Percentiles rank a stretch among this genome's conserved stretches.
Conservation (phyloP, 2,113 vertebrate genomes). For the Oreochromis niloticus region DNA sequence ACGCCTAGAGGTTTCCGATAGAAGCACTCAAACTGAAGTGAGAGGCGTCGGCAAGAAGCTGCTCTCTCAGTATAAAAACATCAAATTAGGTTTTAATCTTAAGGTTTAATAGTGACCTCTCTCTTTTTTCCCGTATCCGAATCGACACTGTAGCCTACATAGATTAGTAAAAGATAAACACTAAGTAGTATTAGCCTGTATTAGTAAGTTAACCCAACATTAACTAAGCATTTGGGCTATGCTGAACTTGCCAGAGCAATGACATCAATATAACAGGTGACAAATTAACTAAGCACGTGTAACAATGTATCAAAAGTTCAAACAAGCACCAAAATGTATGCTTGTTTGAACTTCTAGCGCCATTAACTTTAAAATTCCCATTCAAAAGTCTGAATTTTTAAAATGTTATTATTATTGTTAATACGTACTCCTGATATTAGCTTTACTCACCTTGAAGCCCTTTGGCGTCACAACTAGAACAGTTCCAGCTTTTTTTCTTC, state of each 20-base stretch:
- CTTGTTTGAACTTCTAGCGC: not conserved
- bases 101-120: not conserved
- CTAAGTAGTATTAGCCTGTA: not conserved
- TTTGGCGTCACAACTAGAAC: not conserved
- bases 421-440: not conserved
- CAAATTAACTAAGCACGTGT: not conserved
- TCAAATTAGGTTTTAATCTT: not conserved
- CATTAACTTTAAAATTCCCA: not conserved
- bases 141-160: not conserved
- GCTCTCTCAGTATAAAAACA: not conserved
- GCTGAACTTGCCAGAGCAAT: not conserved
- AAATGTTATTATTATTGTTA: not conserved
- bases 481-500: not conserved
- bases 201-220: not conserved
- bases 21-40: not conserved
- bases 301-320: not conserved
- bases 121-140: accelerated
- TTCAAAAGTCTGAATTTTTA: not conserved
- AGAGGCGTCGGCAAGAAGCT: not conserved
- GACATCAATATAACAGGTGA: not conserved
- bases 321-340: not conserved
- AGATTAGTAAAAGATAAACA: not conserved
- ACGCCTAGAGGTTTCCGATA: not conserved
- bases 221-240: not conserved
- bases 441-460: not conserved